Evolutionary conservation across 2,888 invertebrate species (phyloP).

Genomic region (Drosophila nr. fundita): DNA sequence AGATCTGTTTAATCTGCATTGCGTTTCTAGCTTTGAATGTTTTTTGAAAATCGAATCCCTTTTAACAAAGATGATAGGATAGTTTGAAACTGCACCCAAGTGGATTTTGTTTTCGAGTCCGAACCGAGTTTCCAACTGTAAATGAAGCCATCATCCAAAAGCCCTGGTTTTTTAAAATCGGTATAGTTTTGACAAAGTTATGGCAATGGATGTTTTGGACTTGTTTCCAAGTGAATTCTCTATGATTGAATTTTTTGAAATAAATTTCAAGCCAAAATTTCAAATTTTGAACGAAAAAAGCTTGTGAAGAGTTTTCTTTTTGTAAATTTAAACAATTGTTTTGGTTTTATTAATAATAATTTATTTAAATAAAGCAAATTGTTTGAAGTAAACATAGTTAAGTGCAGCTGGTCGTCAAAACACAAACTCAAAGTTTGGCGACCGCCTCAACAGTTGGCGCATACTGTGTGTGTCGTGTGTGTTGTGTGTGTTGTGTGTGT

Average conservation of each 20-base stretch:
- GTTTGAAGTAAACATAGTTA: conserved; percentile 70
- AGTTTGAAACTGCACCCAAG: not conserved
- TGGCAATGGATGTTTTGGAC: not conserved
- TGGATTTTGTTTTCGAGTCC: not conserved
- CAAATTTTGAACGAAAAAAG: not conserved
- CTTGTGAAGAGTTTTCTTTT: not conserved
- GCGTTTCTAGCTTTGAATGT: not conserved
- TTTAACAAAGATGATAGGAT: not conserved
- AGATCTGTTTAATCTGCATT: not conserved
- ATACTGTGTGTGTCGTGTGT: conserved; percentile 6
- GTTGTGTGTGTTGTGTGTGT: not conserved
- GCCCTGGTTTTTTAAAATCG: not conserved
- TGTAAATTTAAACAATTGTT: conserved; percentile 4
- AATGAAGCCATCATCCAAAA: not conserved
- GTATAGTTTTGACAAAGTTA: not conserved
- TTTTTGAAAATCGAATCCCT: not conserved
- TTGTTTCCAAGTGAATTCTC: not conserved
- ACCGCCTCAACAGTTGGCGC: conserved; percentile 57
- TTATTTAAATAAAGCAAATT: conserved; percentile 77
- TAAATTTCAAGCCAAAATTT: not conserved
- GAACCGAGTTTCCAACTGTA: not conserved
- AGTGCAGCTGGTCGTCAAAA: conserved; percentile 52
- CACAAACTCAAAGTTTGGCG: conserved; percentile 19
- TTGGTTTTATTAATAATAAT: conserved; percentile 62
- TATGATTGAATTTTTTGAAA: not conserved